A percentile compares a stretch with the other conserved stretches of the same genome.
These are phyloP conservation scores for Amiota communis DNA, from an alignment of 2,888 invertebrate species.

Conservation along the genomic window DNA sequence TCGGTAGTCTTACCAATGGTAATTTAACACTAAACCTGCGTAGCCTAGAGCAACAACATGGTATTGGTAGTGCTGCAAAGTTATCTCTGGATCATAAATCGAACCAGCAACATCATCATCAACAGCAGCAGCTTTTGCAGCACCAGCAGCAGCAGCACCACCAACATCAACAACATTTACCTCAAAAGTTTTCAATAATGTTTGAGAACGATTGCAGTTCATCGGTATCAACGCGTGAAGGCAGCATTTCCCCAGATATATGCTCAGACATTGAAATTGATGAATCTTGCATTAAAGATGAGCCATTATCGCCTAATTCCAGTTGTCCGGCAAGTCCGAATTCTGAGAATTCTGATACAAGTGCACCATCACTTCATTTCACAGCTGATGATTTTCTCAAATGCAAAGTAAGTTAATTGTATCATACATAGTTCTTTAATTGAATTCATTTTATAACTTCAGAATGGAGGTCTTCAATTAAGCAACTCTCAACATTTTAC, in stretches of 20 bases:
- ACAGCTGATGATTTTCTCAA: constrained; percentile 57
- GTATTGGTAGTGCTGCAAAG: constrained; percentile 55
- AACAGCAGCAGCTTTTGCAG: constrained; percentile 38
- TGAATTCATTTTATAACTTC: constrained; percentile 46
- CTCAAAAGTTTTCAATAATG: constrained; percentile 59
- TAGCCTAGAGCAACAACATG: constrained; percentile 39
- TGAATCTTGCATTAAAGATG: constrained; percentile 79
- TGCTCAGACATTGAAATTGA: constrained; percentile 73
- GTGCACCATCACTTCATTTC: constrained; percentile 30
- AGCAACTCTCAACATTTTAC: constrained; percentile 60
- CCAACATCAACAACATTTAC: constrained; percentile 61
- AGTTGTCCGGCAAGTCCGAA: constrained; percentile 82
- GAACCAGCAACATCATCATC: constrained; percentile 15
- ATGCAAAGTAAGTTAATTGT: constrained; percentile 38
- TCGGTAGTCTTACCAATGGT: constrained; percentile 32
- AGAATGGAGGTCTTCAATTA: constrained; percentile 74
- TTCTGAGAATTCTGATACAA: constrained; percentile 49
- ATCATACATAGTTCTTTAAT: not conserved
- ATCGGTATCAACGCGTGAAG: constrained; percentile 59
- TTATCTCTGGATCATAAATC: constrained; percentile 35
- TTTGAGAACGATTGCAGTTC: constrained; percentile 59
- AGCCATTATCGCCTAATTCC: constrained; percentile 83
- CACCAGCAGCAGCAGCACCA: constrained; percentile 34
- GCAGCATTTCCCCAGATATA: constrained; percentile 67
- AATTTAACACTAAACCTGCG: constrained; percentile 42